Evolutionary conservation across 1,140 invertebrate genomes (phyloP).

Genomic region (Stegodyphus mimosarum): DNA sequence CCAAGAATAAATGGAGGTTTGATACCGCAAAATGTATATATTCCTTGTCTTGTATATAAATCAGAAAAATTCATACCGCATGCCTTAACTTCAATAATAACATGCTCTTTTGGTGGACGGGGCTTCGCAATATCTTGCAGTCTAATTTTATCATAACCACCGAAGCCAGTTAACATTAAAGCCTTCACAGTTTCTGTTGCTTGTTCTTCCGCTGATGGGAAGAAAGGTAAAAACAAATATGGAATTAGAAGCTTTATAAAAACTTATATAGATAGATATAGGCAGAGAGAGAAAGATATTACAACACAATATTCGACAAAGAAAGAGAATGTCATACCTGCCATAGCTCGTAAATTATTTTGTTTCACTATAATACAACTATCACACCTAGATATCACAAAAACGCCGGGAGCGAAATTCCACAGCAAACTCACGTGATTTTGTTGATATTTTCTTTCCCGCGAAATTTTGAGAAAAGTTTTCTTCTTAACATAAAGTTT

Average conservation of each 20-base stretch:
- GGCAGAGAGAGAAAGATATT: not conserved
- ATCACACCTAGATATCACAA: not conserved
- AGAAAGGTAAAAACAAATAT: not conserved
- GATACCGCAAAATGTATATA: conserved; percentile 64
- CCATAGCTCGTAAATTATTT: not conserved
- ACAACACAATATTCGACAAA: not conserved
- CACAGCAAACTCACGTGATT: conserved; percentile 12
- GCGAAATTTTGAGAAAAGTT: not conserved
- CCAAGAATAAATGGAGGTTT: conserved; percentile 70
- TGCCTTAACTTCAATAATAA: conserved; percentile 71
- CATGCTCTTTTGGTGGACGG: conserved; percentile 66
- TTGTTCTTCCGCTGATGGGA: conserved; percentile 65
- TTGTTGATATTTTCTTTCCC: conserved; percentile 24
- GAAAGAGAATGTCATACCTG: not conserved
- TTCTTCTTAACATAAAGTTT: too few species aligned
- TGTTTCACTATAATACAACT: not conserved
- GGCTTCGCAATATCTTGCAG: conserved; percentile 10
- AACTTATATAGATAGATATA: not conserved
- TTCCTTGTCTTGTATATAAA: conserved; percentile 69
- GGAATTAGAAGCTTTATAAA: not conserved
- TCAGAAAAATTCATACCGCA: conserved; percentile 73
- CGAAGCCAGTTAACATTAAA: conserved; percentile 63
- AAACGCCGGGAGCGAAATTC: not conserved
- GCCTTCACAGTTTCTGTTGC: conserved; percentile 61
- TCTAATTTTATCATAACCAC: conserved; percentile 64